Evolutionary conservation across 92 coral and sea anemone species (phyloP).

Genomic region (Phenganax stokvisi): DNA sequence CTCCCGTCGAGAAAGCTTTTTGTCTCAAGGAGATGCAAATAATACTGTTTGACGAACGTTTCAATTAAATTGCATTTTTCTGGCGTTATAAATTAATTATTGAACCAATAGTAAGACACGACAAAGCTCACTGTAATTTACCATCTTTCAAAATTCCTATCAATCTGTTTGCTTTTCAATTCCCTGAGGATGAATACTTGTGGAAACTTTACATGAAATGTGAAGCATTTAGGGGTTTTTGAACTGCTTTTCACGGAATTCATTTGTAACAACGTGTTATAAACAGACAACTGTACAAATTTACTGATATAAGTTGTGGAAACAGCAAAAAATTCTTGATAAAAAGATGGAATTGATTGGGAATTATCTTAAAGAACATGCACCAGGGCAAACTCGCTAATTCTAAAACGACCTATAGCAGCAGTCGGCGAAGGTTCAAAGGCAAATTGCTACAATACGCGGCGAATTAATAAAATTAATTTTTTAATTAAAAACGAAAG

Average conservation of each 20-base stretch:
- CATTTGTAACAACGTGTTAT: background rate
- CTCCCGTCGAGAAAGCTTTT: slow-evolving; percentile 18
- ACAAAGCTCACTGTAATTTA: slow-evolving; percentile 19
- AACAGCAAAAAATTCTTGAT: background rate
- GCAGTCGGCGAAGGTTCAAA: slow-evolving; percentile 9
- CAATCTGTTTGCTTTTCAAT: slow-evolving; percentile 1
- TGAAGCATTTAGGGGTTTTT: background rate
- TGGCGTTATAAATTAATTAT: slow-evolving; percentile 25
- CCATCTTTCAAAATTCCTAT: slow-evolving; percentile 14
- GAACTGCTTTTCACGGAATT: background rate
- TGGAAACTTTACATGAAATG: background rate
- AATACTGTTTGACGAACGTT: slow-evolving; percentile 15
- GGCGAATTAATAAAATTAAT: slow-evolving; percentile 38
- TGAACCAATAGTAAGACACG: slow-evolving; percentile 14
- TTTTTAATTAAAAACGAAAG: slow-evolving; percentile 30
- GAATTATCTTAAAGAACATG: background rate
- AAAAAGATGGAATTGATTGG: background rate
- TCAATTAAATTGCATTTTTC: slow-evolving; percentile 37
- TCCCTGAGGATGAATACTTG: background rate
- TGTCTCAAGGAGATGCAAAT: background rate
- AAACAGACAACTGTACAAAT: background rate
- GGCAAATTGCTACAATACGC: slow-evolving; percentile 22
- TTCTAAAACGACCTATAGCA: slow-evolving; percentile 4
- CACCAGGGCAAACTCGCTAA: background rate
- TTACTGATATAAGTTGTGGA: background rate